Evolutionary conservation across 2,113 vertebrate genomes (phyloP).

Genomic region (zebrafish (Danio rerio)): DNA sequence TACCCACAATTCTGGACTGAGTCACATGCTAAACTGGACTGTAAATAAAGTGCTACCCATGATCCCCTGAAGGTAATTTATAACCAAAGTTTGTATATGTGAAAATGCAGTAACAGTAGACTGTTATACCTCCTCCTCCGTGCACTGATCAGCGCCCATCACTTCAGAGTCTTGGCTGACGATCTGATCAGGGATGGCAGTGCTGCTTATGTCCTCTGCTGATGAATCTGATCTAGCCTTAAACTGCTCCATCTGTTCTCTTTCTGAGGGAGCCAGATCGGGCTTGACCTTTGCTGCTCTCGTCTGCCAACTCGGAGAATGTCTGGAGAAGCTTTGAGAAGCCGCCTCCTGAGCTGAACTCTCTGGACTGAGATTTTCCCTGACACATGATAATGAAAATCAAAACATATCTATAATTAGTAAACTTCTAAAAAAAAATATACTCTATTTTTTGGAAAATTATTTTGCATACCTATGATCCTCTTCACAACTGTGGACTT

Average conservation of each 20-base stretch:
- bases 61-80: too few relatives aligned
- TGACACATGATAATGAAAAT: background rate
- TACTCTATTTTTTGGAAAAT: background rate
- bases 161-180: constrained; percentile 27
- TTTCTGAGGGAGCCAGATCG: background rate
- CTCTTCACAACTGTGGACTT: background rate
- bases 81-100: too few relatives aligned
- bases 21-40: too few relatives aligned
- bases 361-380: background rate
- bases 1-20: too few relatives aligned
- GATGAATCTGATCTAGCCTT: constrained; percentile 3
- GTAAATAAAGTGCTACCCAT: too few relatives aligned
- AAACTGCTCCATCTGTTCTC: background rate
- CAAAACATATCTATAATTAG: background rate
- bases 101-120: too few relatives aligned
- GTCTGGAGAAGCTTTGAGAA: background rate
- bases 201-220: background rate
- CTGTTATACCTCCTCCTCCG: background rate
- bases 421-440: background rate
- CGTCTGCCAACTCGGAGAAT: background rate
- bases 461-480: constrained; percentile 9
- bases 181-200: background rate
- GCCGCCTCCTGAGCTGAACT: background rate
- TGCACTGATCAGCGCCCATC: background rate
- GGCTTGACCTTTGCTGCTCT: constrained; percentile 17